Conservation (phyloP, 2,888 invertebrate species). For the Stenchaetothrips biformis region DNA sequence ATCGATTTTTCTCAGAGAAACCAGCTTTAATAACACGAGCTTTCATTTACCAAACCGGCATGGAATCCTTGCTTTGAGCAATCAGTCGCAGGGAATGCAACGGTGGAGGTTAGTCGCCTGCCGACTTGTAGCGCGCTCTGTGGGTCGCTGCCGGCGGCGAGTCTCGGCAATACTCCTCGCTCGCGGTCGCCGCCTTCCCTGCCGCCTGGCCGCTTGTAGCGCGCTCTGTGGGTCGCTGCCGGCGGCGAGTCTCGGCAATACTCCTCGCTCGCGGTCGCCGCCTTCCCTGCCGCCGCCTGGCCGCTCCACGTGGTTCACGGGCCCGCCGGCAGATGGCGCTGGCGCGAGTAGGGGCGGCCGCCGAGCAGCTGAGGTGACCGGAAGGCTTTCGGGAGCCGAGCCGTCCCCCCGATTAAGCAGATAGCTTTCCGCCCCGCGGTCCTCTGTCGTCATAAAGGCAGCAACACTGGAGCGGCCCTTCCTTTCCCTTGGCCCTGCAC, state of each 20-base stretch:
- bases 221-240: neutral
- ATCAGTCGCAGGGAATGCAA: neutral
- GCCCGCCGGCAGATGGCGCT: neutral
- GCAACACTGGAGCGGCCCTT: too few species aligned
- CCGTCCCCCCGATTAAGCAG: neutral
- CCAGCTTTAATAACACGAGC: too few species aligned
- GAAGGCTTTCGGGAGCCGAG: neutral
- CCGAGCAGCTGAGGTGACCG: neutral
- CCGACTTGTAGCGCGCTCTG: neutral
- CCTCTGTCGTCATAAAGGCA: too few species aligned
- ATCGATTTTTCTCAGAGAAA: too few species aligned
- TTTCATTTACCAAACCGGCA: too few species aligned
- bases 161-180: neutral
- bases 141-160: too few species aligned
- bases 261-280: neutral
- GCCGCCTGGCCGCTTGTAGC: neutral
- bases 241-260: neutral
- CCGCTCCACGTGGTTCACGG: neutral
- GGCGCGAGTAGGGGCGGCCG: neutral
- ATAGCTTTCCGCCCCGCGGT: neutral
- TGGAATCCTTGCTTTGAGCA: too few species aligned
- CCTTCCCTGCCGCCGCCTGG: too few species aligned
- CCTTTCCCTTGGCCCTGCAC: too few species aligned
- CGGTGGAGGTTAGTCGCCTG: neutral
- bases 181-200: neutral